Conservation (phyloP, 2,888 invertebrate genomes). For the Microctonus aethiopoides region DNA sequence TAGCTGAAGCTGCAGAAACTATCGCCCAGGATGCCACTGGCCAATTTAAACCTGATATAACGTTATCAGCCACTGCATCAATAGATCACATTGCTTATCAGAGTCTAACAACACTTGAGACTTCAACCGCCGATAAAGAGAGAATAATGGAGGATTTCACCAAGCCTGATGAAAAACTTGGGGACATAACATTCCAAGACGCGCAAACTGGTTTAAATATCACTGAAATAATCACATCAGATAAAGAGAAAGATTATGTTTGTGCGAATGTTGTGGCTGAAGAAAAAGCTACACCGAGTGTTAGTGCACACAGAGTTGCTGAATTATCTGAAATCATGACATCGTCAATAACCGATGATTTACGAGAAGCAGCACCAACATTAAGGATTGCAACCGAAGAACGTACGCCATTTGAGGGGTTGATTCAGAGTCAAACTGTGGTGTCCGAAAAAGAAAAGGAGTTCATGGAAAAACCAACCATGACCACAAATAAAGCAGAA, state of each 20-base stretch:
- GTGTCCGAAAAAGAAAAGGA: slow-evolving; percentile 72
- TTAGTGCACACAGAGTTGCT: slow-evolving; percentile 71
- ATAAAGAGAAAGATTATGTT: slow-evolving; percentile 64
- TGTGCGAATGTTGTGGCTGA: slow-evolving; percentile 45
- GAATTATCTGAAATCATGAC: slow-evolving; percentile 71
- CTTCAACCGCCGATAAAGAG: slow-evolving; percentile 59
- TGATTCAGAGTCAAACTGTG: slow-evolving; percentile 71
- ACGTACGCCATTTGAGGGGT: slow-evolving; percentile 69
- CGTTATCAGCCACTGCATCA: slow-evolving; percentile 69
- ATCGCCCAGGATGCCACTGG: slow-evolving; percentile 54
- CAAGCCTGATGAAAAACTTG: slow-evolving; percentile 58
- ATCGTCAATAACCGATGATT: slow-evolving; percentile 68
- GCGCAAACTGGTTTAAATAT: slow-evolving; percentile 69
- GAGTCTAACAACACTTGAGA: slow-evolving; percentile 68
- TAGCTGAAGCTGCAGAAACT: slow-evolving; percentile 62
- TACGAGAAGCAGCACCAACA: slow-evolving; percentile 58
- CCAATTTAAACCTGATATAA: slow-evolving; percentile 59
- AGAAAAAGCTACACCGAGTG: slow-evolving; percentile 65
- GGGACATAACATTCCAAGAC: slow-evolving; percentile 61
- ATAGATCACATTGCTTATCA: slow-evolving; percentile 70
- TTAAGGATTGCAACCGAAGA: slow-evolving; percentile 67
- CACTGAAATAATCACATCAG: slow-evolving; percentile 69
- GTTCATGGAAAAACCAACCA: slow-evolving; percentile 51
- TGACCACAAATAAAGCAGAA: slow-evolving; percentile 56
- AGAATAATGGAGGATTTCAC: slow-evolving; percentile 54